Evolutionary conservation across 2,888 invertebrate genomes (phyloP).

Genomic region (Aricia artaxerxes): DNA sequence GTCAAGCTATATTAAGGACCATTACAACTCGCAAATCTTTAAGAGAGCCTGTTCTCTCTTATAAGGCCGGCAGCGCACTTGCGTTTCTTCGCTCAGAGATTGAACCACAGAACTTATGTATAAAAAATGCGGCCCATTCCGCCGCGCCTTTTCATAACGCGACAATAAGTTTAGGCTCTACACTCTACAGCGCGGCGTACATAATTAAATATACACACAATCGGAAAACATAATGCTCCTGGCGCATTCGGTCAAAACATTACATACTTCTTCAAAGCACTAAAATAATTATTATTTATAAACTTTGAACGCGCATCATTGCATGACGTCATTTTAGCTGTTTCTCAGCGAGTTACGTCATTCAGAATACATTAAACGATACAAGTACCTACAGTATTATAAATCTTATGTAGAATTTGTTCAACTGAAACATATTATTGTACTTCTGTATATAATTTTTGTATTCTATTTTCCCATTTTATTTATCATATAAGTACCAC

Average conservation of each 20-base stretch:
- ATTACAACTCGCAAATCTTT: no score
- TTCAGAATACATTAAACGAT: slow-evolving; percentile 33
- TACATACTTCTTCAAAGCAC: neutral
- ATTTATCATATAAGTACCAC: neutral
- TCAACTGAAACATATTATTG: neutral
- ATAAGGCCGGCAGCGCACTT: no score
- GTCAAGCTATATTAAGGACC: no score
- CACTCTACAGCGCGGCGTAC: neutral
- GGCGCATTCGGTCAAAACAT: neutral
- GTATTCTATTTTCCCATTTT: neutral
- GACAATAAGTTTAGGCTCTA: neutral
- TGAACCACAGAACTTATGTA: no score
- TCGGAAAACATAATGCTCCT: neutral
- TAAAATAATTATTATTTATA: slow-evolving; percentile 28
- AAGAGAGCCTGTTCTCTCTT: no score
- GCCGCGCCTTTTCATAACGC: neutral
- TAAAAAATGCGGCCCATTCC: neutral
- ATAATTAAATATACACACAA: neutral
- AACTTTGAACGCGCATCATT: slow-evolving; percentile 41
- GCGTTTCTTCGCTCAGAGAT: no score
- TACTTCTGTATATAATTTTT: neutral
- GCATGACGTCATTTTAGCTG: slow-evolving; percentile 65
- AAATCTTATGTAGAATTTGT: neutral
- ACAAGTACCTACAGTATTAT: neutral
- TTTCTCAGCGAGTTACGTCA: slow-evolving; percentile 66